Conservation (phyloP, 2,797 vertebrate species). For the Chromobotia macracanthus region DNA sequence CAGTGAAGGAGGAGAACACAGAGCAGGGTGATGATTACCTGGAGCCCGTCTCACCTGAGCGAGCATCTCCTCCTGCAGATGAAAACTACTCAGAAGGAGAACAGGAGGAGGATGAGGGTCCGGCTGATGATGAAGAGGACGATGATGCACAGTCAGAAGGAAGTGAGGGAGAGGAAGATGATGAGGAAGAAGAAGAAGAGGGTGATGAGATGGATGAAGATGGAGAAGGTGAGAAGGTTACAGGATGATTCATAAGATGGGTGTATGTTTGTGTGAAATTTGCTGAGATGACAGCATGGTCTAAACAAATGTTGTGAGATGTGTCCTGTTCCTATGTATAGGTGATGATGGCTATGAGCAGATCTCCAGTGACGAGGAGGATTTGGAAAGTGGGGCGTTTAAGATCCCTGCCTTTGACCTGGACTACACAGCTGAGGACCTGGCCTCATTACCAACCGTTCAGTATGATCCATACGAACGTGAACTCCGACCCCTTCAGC, state of each 20-base stretch:
- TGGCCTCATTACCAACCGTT: slow-evolving; percentile 94
- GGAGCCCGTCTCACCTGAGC: slow-evolving; percentile 94
- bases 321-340: slow-evolving; percentile 57
- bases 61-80: slow-evolving; percentile 88
- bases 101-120: slow-evolving; percentile 88
- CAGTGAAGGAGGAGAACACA: slow-evolving; percentile 86
- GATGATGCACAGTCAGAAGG: slow-evolving; percentile 84
- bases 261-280: slow-evolving; percentile 37
- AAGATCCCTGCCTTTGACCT: slow-evolving; percentile 96
- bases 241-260: slow-evolving; percentile 19
- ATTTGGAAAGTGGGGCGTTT: slow-evolving; percentile 93
- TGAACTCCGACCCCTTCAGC: slow-evolving; percentile 90
- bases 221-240: slow-evolving; percentile 71
- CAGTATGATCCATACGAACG: slow-evolving; percentile 96
- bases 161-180: slow-evolving; percentile 90
- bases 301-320: not conserved
- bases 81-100: slow-evolving; percentile 91
- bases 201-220: slow-evolving; percentile 92
- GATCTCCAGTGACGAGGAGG: slow-evolving; percentile 98
- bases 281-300: too few species aligned
- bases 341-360: slow-evolving; percentile 98
- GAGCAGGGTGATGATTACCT: slow-evolving; percentile 91
- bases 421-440: slow-evolving; percentile 96
- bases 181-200: slow-evolving; percentile 89
- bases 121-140: slow-evolving; percentile 90